Evolutionary conservation across 2,888 invertebrate species (phyloP), one percentile per base, ranked within the genome.

Genomic region (Molanna angustata): DNA sequence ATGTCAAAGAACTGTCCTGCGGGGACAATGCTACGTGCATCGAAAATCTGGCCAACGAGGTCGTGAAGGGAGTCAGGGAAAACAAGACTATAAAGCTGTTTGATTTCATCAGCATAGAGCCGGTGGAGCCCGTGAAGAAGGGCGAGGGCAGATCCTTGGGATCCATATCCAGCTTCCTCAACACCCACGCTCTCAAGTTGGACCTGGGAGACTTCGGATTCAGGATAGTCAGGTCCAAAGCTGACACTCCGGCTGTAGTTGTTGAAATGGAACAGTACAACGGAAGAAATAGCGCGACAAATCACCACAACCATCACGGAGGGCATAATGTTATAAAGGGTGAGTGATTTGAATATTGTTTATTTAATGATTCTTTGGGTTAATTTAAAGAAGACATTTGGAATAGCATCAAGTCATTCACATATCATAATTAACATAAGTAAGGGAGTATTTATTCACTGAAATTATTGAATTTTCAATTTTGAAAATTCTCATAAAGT

Each of bases 21-120:
- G 78, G 78, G 66, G 82, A 82, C 63, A 82, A 83, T 67, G 80
- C 81, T 22, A 80, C 80, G 56, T 83, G 83, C 62, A 72, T 83
- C 31, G 74, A 80, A 50, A 62, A 69, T 27, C 66, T 82, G 63
- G 72, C 78, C 16, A 73, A 67, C 55, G 73, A 78, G 58, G 70
- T 82, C 44, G 65, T 77, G 52, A 72, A 69, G 61, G 78, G 76
- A 61, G 73, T 82, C 54, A 68, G 74, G 47, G 72, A 76, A 47
- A 74, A 78, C 61, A 78, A 76, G 62, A 70, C 77, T 46, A 72
- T 82, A 54, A 74, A 72, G 61, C 60, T 77, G 22, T 78, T 82
- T 64, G 77, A 82, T 52, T 63, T 75, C 58, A 66, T 82, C 56
- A 79, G 78, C 60, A 72, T 83, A 58, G 78, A 81, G 57, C 80